Evolutionary conservation across 2,888 invertebrate species (phyloP).

Genomic region (Lycocerus yunnanus): DNA sequence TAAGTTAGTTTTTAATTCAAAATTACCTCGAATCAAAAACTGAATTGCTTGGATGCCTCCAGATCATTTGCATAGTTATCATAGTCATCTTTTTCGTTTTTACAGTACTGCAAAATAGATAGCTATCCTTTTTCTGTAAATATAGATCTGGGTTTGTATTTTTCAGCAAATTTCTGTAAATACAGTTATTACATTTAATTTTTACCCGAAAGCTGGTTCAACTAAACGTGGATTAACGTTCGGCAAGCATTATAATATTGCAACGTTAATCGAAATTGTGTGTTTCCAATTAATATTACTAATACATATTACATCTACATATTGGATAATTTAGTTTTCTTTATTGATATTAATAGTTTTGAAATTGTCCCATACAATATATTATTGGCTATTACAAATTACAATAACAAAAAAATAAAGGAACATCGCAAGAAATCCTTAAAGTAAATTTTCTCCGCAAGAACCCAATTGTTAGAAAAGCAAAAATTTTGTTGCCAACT

Average conservation of each 20-base stretch:
- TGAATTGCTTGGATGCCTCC: no score
- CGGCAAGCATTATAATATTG: background rate
- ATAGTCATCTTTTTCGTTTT: no score
- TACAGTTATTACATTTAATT: no score
- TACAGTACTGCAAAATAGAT: no score
- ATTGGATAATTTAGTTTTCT: background rate
- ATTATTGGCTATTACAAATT: background rate
- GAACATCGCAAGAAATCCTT: background rate
- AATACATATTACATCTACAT: background rate
- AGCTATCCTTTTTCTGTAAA: no score
- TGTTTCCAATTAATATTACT: background rate
- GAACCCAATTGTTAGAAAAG: background rate
- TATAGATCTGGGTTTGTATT: no score
- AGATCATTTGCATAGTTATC: no score
- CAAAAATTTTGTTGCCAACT: background rate
- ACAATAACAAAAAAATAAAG: background rate
- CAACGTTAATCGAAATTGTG: background rate
- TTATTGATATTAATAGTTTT: background rate
- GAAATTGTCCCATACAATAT: no score
- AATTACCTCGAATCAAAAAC: no score
- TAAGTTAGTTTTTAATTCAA: no score
- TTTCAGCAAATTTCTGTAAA: no score
- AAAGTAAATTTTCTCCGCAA: background rate
- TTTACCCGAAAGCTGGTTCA: no score
- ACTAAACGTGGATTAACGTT: background rate